phyloP scores from a whole-genome alignment of 2,797 vertebrate genomes.

The Forpus xanthops region DNA sequence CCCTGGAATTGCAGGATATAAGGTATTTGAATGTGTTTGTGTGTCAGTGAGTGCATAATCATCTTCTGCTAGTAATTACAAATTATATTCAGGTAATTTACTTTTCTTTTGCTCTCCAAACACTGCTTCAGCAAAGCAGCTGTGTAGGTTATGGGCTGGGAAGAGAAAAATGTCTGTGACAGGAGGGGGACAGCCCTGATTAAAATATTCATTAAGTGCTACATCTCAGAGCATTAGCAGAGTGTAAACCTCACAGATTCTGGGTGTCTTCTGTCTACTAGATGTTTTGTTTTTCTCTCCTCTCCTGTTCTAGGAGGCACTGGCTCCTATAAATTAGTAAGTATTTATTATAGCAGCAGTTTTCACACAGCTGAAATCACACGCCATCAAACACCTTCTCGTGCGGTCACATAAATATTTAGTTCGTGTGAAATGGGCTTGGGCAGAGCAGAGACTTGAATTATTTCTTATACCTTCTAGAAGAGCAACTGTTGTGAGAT shows the following conservation, averaged over 20 bases:
- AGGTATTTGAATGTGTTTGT: background rate
- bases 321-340: background rate
- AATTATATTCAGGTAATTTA: background rate
- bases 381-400: background rate
- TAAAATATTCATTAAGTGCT: background rate
- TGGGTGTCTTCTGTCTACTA: background rate
- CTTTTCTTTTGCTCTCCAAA: background rate
- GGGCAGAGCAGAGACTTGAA: background rate
- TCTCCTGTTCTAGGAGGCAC: background rate
- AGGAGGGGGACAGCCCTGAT: background rate
- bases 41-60: accelerated
- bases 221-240: accelerated
- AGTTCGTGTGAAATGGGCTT: background rate
- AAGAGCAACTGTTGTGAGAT: background rate
- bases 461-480: background rate
- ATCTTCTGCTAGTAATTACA: background rate
- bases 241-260: background rate
- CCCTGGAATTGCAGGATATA: background rate
- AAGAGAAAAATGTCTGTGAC: background rate
- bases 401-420: constrained; percentile 1
- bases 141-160: background rate
- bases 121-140: background rate
- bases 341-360: background rate
- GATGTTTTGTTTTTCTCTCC: background rate
- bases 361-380: background rate